Base-by-base conservation (phyloP, 2,888 invertebrate genomes). In the Leistus spinibarbis region DNA sequence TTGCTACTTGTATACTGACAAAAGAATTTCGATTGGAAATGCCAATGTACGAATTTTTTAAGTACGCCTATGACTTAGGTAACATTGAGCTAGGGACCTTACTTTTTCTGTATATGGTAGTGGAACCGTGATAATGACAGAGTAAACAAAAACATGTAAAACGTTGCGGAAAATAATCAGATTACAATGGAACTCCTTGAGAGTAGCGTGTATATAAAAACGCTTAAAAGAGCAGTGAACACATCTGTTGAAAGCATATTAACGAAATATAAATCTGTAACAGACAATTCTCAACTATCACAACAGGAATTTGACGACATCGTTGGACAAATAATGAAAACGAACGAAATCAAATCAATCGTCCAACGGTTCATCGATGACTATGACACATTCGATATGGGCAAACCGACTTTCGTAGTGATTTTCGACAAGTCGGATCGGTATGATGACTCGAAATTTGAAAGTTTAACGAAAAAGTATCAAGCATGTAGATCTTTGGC, bases 111-210 rank as follows among this genome's bases (percentile, higher is more conserved):
- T 60, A 60, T 56, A 57, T 72, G 72, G 72, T 27, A 64, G 24
- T 40, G 40, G 40, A 10, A 40, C 56, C n/a, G 22, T 66, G 73
- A 73, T 60, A 67, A 19, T 73, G 73, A 66, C 73, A 22, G 53
- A 9, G 23, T 72, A 73, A 73, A 73, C 73, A 73, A 73, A 73
- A 73, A 67, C 66, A 71, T 71, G 64, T 20, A 71, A 54, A 67
- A 22, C 57, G 40, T 73, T 66, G 10, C 57, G 20, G 23, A 23
- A 19, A 63, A 65, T 66, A 56, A 71, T 57, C 57, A 65, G 9
- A n/a, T 64, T 40, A 75, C 23, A 68, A 75, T 75, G 75, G 75
- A 75, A 68, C 53, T 69, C 22, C 22, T 17, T 19, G 75, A 64
- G 4, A 54, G 24, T 53, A 75, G 16, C 7, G 40, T 62, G 19